These are phyloP conservation scores for Paramormyrops hopkinsi DNA, from an alignment of 2,797 vertebrate genomes.

Conservation along the genomic window DNA sequence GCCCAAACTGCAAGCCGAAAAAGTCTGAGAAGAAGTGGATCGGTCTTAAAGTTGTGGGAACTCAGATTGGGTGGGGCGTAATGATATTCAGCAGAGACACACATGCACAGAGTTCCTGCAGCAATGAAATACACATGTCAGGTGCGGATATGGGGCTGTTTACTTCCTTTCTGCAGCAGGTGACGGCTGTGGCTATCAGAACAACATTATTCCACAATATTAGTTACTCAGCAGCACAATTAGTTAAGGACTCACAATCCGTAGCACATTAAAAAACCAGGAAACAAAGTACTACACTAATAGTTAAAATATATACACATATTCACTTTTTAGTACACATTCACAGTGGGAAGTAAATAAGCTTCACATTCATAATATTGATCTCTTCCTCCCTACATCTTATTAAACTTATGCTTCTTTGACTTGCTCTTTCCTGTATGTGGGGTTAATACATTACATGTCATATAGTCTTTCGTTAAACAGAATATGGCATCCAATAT, in stretches of 20 bases:
- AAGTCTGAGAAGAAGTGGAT: background rate
- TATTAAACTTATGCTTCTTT: constrained; percentile 24
- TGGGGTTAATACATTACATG: background rate
- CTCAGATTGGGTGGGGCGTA: background rate
- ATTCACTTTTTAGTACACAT: constrained; percentile 24
- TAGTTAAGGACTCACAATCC: background rate
- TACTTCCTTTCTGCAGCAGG: background rate
- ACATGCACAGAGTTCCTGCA: background rate
- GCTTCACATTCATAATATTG: constrained; percentile 12
- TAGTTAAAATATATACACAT: background rate
- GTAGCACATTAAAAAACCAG: background rate
- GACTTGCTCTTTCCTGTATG: background rate
- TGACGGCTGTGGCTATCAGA: background rate
- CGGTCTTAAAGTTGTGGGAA: background rate
- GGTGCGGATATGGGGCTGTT: background rate
- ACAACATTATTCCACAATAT: background rate
- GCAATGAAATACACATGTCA: background rate
- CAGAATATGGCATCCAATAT: background rate
- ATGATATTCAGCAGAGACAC: background rate
- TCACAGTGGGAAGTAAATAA: constrained; percentile 36
- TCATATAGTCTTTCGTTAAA: background rate
- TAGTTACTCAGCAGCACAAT: background rate
- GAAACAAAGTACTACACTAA: background rate
- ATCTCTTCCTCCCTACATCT: background rate
- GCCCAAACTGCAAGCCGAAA: background rate